Percentiles rank a stretch among this genome's conserved stretches.
These are phyloP conservation scores for Clostera curtula DNA, from an alignment of 2,888 invertebrate genomes.

Conservation along the genomic window DNA sequence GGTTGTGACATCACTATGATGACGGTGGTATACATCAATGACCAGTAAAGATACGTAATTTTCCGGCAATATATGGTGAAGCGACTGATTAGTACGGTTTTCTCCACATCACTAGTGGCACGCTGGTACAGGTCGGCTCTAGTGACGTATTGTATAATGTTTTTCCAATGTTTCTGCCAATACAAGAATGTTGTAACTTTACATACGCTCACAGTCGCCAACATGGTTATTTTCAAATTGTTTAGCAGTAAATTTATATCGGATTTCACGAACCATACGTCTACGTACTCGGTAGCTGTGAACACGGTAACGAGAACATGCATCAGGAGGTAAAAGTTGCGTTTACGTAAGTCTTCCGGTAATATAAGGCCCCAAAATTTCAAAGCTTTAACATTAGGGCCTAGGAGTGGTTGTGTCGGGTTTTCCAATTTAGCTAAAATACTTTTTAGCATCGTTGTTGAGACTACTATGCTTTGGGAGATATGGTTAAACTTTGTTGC, in stretches of 20 bases:
- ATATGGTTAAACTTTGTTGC: constrained; percentile 10
- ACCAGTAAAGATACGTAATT: constrained; percentile 52
- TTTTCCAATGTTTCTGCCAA: constrained; percentile 49
- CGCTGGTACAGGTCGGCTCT: constrained; percentile 42
- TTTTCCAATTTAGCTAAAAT: constrained; percentile 53
- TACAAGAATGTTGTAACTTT: constrained; percentile 47
- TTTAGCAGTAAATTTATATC: constrained; percentile 48
- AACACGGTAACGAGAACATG: constrained; percentile 47
- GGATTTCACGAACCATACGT: constrained; percentile 53
- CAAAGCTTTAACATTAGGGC: constrained; percentile 51
- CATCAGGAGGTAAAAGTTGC: constrained; percentile 40
- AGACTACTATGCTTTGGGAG: constrained; percentile 7
- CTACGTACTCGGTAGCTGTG: constrained; percentile 47
- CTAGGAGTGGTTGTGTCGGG: constrained; percentile 44
- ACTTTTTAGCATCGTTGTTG: constrained; percentile 29
- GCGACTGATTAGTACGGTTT: constrained; percentile 27
- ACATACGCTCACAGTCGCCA: constrained; percentile 48
- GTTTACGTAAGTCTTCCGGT: constrained; percentile 33
- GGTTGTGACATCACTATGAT: constrained; percentile 47
- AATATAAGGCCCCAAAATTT: constrained; percentile 57
- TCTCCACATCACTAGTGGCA: constrained; percentile 21
- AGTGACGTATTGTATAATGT: constrained; percentile 50
- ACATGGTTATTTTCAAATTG: constrained; percentile 55
- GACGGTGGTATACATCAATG: constrained; percentile 52
- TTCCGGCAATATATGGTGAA: constrained; percentile 51